Evolutionary conservation across 2,797 vertebrate genomes (phyloP).

Genomic region (Nyctibius grandis): DNA sequence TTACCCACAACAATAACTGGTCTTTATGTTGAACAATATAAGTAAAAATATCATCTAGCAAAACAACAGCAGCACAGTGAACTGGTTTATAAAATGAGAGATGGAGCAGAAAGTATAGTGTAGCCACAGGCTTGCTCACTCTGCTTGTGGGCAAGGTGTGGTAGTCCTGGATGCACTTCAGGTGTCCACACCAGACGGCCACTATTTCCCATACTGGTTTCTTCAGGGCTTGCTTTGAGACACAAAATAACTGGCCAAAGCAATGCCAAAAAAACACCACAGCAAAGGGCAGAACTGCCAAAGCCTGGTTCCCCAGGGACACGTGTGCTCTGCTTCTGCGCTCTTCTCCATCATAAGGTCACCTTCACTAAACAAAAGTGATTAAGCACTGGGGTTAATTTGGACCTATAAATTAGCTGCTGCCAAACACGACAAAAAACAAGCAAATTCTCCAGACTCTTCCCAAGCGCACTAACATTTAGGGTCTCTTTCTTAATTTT

Average conservation of each 20-base stretch:
- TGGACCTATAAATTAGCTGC: neutral
- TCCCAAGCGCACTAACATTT: neutral
- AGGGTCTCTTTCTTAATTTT: neutral
- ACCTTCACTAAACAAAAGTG: neutral
- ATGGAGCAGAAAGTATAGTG: neutral
- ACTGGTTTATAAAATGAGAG: neutral
- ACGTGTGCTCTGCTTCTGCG: rapidly evolving
- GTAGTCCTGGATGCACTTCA: neutral
- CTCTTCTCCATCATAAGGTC: neutral
- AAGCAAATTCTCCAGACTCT: neutral
- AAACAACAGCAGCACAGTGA: neutral
- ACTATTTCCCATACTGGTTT: neutral
- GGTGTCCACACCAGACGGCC: neutral
- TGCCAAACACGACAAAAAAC: neutral
- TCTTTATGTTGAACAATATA: neutral
- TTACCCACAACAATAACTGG: neutral
- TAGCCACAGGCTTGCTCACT: neutral
- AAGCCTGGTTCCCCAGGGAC: neutral
- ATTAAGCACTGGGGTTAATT: neutral
- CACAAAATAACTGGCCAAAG: neutral
- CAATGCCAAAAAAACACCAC: neutral
- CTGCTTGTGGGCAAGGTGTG: neutral
- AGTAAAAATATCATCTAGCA: neutral
- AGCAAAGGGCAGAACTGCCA: neutral
- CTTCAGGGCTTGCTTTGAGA: neutral